These are phyloP conservation scores for Hylia prasina DNA, from an alignment of 2,113 vertebrate species.

Conservation along the genomic window DNA sequence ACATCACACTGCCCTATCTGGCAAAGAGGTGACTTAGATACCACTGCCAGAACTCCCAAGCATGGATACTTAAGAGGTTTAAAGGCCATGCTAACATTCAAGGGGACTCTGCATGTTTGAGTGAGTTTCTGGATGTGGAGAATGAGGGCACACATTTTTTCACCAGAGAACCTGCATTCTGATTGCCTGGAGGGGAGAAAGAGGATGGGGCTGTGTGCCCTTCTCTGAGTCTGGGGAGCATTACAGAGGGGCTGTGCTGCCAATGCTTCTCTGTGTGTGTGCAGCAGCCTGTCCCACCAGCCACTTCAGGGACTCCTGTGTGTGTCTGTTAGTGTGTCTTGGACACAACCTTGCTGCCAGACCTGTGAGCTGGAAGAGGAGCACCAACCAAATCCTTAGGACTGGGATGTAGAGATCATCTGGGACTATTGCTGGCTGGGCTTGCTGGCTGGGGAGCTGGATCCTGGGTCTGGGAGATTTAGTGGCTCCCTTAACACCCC, in stretches of 20 bases:
- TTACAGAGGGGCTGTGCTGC: neutral
- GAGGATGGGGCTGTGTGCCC: neutral
- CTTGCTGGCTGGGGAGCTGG: neutral
- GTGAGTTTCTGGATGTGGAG: neutral
- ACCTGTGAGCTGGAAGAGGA: neutral
- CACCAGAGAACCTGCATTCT: neutral
- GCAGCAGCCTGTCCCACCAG: neutral
- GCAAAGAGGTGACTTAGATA: neutral
- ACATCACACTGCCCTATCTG: neutral
- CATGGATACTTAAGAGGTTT: neutral
- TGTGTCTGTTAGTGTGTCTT: neutral
- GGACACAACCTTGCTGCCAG: neutral
- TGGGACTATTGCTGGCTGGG: neutral
- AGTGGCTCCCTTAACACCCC: neutral
- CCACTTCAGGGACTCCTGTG: neutral
- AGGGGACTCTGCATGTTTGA: neutral
- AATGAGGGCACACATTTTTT: neutral
- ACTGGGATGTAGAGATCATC: neutral
- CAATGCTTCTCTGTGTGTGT: fast-evolving
- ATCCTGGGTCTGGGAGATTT: fast-evolving
- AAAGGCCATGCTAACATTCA: neutral
- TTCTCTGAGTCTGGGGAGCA: neutral
- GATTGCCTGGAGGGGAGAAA: neutral
- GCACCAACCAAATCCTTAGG: neutral
- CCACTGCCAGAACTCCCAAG: neutral